Percentiles rank a stretch among this genome's conserved stretches.
Conservation (phyloP, 2,888 invertebrate species). For the Altica lythri region DNA sequence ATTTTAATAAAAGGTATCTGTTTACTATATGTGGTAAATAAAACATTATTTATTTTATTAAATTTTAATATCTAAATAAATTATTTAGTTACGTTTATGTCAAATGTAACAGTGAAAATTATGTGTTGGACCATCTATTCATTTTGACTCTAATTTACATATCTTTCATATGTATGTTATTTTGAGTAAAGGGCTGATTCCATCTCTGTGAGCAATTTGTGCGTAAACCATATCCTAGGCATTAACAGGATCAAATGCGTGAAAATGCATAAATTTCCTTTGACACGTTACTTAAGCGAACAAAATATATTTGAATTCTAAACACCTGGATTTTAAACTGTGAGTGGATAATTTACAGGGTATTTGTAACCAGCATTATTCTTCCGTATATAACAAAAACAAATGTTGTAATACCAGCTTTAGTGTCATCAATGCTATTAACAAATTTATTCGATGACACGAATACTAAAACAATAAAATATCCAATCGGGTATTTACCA, state of each 20-base stretch:
- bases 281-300: conserved; percentile 33
- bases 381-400: conserved; percentile 9
- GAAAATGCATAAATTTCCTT: conserved; percentile 36
- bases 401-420: conserved; percentile 3
- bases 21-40: too few species aligned
- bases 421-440: not conserved
- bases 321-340: conserved; percentile 31
- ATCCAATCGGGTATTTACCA: too few species aligned
- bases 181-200: not conserved
- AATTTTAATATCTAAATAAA: too few species aligned
- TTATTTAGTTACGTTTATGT: too few species aligned
- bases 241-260: conserved; percentile 33
- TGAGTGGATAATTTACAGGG: conserved; percentile 19
- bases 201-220: conserved; percentile 25
- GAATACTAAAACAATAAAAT: too few species aligned
- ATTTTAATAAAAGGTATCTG: too few species aligned
- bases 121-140: too few species aligned
- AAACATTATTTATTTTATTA: too few species aligned
- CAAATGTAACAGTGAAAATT: too few species aligned
- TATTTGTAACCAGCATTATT: conserved; percentile 12
- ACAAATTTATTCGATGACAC: too few species aligned
- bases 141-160: too few species aligned
- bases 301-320: conserved; percentile 35
- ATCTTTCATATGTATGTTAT: not conserved
- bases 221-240: conserved; percentile 30